Conservation (phyloP, 2,113 vertebrate genomes). For the Melanerpes formicivorus region DNA sequence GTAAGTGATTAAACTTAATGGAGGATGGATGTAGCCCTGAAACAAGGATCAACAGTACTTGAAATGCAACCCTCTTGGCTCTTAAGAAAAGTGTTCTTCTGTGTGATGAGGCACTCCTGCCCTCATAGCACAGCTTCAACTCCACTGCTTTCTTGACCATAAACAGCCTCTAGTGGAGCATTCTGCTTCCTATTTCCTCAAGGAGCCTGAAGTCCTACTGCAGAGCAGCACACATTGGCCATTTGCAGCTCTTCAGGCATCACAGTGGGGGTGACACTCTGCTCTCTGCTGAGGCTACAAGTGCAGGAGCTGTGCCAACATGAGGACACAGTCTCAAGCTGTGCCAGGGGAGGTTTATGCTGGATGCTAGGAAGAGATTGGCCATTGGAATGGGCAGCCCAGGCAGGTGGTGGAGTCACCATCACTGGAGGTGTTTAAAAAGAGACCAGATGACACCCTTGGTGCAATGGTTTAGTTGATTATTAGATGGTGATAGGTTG, state of each 20-base stretch:
- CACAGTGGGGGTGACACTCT: background rate
- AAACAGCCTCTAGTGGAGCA: rapidly evolving
- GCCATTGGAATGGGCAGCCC: too few relatives aligned
- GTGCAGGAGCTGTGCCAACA: background rate
- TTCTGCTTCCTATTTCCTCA: background rate
- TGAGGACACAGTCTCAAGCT: too few relatives aligned
- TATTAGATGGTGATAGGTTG: too few relatives aligned
- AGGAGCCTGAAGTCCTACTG: background rate
- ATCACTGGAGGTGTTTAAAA: too few relatives aligned
- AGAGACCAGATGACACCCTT: too few relatives aligned
- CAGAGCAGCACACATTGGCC: background rate
- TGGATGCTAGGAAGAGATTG: too few relatives aligned
- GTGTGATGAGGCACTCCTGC: background rate
- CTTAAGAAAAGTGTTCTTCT: background rate
- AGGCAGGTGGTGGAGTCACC: too few relatives aligned
- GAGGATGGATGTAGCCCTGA: slow-evolving; percentile 45
- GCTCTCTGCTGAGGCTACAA: background rate
- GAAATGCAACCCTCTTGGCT: slow-evolving; percentile 43
- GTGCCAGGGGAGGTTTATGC: too few relatives aligned
- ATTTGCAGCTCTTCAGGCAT: background rate
- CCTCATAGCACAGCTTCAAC: background rate
- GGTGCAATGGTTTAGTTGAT: too few relatives aligned
- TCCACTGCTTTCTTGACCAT: background rate
- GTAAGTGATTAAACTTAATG: slow-evolving; percentile 63
- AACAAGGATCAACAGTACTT: slow-evolving; percentile 62